Conservation (phyloP, 2,797 vertebrate genomes). For the Stomatorhinus walkeri region DNA sequence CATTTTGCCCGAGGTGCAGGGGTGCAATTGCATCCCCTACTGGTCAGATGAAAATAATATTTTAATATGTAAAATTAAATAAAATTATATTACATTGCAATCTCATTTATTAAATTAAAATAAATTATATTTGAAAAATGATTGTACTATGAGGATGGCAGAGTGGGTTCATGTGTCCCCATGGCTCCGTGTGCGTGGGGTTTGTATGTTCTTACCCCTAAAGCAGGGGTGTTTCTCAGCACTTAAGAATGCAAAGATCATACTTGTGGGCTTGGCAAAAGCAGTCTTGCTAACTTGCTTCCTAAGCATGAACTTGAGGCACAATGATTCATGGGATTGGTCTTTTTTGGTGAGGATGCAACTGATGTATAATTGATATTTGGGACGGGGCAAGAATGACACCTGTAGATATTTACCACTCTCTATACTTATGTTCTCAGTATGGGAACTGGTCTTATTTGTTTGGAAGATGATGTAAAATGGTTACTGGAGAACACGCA, state of each 20-base stretch:
- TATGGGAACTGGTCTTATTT: not conserved
- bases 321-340: not conserved
- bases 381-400: not conserved
- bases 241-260: not conserved
- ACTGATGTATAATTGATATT: not conserved
- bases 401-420: not conserved
- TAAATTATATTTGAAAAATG: not conserved
- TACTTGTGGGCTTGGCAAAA: not conserved
- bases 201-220: not conserved
- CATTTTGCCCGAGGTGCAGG: not conserved
- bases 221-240: not conserved
- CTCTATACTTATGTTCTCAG: not conserved
- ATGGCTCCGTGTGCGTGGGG: not conserved
- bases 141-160: not conserved
- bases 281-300: not conserved
- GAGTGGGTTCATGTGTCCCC: not conserved
- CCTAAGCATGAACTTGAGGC: not conserved
- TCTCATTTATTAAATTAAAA: not conserved
- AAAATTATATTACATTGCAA: not conserved
- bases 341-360: not conserved
- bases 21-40: not conserved
- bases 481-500: not conserved
- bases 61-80: not conserved
- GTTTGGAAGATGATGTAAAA: not conserved
- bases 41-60: not conserved